Evolutionary conservation across 2,797 vertebrate species (phyloP), one percentile per base, ranked within the genome.

Genomic region (Lepilemur septentrionalis): DNA sequence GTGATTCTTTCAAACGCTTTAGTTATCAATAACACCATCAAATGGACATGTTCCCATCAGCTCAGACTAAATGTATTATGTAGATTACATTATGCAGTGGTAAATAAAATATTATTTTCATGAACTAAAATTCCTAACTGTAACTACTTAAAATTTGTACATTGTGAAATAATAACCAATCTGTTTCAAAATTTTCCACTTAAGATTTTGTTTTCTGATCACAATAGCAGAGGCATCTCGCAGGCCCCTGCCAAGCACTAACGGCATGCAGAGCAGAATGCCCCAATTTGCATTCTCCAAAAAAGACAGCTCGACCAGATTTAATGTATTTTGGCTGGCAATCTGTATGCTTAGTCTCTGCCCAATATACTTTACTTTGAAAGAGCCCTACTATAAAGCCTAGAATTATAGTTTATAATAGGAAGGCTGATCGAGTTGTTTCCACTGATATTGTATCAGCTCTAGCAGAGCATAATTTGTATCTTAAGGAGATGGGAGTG

Each of bases 341-440:
- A 94, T 98, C 89, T 95, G 91, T 98, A 95, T 93, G 96, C 97
- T 94, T 97, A 88, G 94, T 91, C 69, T 96, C 93, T 97, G 93
- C 93, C 94, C 94, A 97, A 88, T 72, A 89, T 93, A 92, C 95
- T 97, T 97, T 94, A 93, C 67, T 97, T 94, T 97, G 93, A 96
- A 95, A 95, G 90, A 96, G 80, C 87, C 89, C 95, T 92, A 93
- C 84, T 88, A 96, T 96, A 96, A 96, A 96, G 87, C 96, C 95
- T 98, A 88, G 94, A 97, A 97, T 97, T 97, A 97, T 86, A 94
- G 89, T 97, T 97, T 96, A 97, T 97, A 97, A 96, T 95, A 94
- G 84, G 89, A 98, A 96, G 90, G n/a, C 73, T 93, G 90, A 96
- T 94, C 90, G 93, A 96, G 89, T 85, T 96, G 78, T 97, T 96